These are phyloP conservation scores for Pachycephus smyrnensis DNA, from an alignment of 2,888 invertebrate genomes.

Conservation along the genomic window DNA sequence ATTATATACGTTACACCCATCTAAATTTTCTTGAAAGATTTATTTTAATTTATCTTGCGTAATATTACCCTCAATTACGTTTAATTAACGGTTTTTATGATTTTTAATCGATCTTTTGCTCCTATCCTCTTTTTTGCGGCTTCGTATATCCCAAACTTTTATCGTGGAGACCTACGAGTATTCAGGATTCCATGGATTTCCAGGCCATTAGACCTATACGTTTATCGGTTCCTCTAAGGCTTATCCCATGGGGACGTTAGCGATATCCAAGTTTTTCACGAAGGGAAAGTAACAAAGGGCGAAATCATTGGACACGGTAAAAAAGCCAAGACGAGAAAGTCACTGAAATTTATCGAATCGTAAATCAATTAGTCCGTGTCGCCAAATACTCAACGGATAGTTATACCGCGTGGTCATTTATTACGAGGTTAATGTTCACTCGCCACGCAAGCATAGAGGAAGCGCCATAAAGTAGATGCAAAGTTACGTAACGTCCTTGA, in stretches of 20 bases:
- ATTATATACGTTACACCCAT: neutral
- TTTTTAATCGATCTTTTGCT: neutral
- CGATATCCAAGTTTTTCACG: neutral
- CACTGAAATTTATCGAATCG: neutral
- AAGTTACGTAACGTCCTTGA: neutral
- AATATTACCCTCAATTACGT: neutral
- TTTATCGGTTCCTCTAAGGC: neutral
- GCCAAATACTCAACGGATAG: neutral
- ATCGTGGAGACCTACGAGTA: neutral
- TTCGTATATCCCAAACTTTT: neutral
- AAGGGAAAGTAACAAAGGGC: neutral
- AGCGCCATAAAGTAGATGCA: neutral
- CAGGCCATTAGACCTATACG: neutral
- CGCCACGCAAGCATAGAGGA: neutral
- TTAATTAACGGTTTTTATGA: neutral
- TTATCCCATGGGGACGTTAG: neutral
- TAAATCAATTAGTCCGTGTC: neutral
- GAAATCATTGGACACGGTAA: neutral
- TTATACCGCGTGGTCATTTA: neutral
- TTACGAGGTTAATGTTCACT: neutral
- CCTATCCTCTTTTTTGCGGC: neutral
- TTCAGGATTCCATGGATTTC: neutral
- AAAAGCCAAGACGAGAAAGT: neutral
- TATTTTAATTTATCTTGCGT: too few species aligned
- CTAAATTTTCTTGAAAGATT: neutral